phyloP scores from a whole-genome alignment of 2,888 invertebrate genomes.

The Ochropleura leucogaster region DNA sequence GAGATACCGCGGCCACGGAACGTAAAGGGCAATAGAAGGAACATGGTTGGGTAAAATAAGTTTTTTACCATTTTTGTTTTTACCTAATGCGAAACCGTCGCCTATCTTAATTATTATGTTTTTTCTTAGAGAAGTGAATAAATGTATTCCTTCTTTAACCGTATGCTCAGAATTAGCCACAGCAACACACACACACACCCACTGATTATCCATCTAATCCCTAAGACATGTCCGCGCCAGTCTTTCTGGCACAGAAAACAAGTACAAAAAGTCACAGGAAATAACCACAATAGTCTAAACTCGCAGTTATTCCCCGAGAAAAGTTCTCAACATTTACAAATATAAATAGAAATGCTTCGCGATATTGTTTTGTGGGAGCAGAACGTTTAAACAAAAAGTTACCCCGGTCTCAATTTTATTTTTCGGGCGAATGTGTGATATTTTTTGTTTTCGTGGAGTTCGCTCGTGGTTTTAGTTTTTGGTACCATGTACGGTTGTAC shows the following conservation, averaged over 20 bases:
- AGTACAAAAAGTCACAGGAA: conserved; percentile 36
- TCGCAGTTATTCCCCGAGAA: conserved; percentile 35
- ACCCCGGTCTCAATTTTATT: conserved; percentile 40
- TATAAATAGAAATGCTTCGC: conserved; percentile 52
- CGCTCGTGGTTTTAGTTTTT: conserved; percentile 18
- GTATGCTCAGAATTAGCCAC: neutral
- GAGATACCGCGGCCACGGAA: too few species aligned
- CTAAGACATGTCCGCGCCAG: neutral
- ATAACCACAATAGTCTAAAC: conserved; percentile 46
- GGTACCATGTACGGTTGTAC: neutral
- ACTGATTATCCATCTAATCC: conserved; percentile 6
- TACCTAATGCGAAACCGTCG: too few species aligned
- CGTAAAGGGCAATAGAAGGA: too few species aligned
- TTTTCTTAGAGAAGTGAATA: too few species aligned
- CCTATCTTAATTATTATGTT: too few species aligned
- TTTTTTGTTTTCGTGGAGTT: conserved; percentile 33
- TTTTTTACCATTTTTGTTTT: too few species aligned
- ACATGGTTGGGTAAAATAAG: too few species aligned
- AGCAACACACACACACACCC: neutral
- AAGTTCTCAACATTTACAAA: conserved; percentile 56
- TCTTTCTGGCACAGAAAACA: conserved; percentile 18
- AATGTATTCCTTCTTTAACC: too few species aligned
- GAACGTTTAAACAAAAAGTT: conserved; percentile 43
- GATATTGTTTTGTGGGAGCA: conserved; percentile 48
- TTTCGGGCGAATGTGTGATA: conserved; percentile 32